Evolutionary conservation across 2,888 invertebrate genomes (phyloP).

Genomic region (Nebria salina): DNA sequence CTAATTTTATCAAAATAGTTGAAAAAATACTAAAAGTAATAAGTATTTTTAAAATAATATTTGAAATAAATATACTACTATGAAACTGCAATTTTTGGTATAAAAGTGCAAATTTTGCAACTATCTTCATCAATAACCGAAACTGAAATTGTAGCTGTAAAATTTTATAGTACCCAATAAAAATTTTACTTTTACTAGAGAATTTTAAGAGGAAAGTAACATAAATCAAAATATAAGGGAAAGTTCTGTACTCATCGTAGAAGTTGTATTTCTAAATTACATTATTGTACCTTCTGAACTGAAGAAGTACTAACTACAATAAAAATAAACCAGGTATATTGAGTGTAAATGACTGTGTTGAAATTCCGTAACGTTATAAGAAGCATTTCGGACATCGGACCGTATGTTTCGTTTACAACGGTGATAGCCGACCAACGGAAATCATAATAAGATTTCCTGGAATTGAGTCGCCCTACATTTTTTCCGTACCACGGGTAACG

Average conservation of each 20-base stretch:
- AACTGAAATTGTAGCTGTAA: background rate
- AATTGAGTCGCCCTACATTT: conserved; percentile 46
- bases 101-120: background rate
- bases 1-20: no score
- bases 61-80: background rate
- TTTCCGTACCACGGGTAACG: conserved; percentile 32
- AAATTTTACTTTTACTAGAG: background rate
- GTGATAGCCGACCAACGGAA: conserved; percentile 21
- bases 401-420: background rate
- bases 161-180: background rate
- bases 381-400: background rate
- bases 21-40: no score
- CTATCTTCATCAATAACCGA: background rate
- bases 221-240: background rate
- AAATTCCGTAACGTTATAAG: background rate
- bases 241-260: background rate
- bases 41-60: background rate
- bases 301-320: background rate
- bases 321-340: background rate
- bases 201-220: background rate
- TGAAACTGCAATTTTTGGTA: background rate
- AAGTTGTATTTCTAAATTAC: background rate
- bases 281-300: background rate
- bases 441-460: conserved; percentile 32
- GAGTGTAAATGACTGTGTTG: background rate